These are phyloP conservation scores for Heliconius hewitsoni DNA, from an alignment of 1,140 invertebrate genomes.

Conservation along the genomic window DNA sequence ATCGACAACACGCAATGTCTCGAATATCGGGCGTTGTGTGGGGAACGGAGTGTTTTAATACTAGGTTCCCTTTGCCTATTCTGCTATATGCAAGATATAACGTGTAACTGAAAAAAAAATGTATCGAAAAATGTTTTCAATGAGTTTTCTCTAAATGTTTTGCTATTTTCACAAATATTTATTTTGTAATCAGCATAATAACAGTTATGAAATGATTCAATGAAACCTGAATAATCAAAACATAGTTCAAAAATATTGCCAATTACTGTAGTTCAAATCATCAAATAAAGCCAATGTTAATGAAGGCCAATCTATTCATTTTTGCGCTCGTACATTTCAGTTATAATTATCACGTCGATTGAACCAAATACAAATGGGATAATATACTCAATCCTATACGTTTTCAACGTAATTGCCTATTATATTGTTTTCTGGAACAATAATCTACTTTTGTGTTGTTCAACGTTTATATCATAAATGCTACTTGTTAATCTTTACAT, in stretches of 20 bases:
- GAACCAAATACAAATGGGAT: slow-evolving; percentile 1
- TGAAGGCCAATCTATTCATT: background rate
- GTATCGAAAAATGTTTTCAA: no score
- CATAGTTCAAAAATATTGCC: background rate
- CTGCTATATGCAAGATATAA: background rate
- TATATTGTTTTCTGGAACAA: background rate
- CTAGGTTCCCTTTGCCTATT: no score
- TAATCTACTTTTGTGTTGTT: background rate
- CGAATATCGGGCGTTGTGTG: no score
- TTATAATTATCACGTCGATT: slow-evolving; percentile 20
- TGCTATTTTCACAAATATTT: no score
- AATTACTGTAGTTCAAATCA: background rate
- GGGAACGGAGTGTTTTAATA: no score
- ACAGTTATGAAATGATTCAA: background rate
- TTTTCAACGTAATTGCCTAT: background rate
- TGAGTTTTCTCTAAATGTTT: no score
- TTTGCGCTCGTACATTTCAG: background rate
- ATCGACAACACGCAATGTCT: no score
- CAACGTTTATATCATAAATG: no score
- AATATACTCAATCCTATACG: background rate
- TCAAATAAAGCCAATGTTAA: background rate
- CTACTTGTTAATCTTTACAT: no score
- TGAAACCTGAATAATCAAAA: background rate
- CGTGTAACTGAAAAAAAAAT: background rate
- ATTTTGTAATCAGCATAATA: background rate